These are phyloP conservation scores for Nemapogon koenigi DNA, from an alignment of 2,888 invertebrate genomes.

Conservation along the genomic window DNA sequence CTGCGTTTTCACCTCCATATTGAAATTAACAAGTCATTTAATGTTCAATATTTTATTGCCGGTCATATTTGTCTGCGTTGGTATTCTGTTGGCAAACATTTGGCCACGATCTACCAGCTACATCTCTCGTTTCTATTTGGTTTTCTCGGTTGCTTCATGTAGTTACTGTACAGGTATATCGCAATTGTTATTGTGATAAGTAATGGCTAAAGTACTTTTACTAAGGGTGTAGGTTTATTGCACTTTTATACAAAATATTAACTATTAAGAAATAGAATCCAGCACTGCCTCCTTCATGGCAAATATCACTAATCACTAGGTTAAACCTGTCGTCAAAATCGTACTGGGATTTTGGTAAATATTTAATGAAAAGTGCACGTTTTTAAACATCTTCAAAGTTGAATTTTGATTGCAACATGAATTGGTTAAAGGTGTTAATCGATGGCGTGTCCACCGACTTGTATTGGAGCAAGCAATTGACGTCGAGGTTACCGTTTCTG, in stretches of 20 bases:
- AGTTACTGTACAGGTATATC: background rate
- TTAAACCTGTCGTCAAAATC: no score
- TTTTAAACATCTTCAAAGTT: no score
- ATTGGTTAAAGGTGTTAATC: conserved; percentile 43
- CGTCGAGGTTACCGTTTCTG: conserved; percentile 37
- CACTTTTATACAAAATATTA: no score
- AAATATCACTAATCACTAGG: no score
- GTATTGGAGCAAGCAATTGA: conserved; percentile 26
- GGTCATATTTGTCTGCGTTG: conserved; percentile 39
- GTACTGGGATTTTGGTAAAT: no score
- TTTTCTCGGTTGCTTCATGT: conserved; percentile 30
- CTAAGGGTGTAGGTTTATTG: no score
- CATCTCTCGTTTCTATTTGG: conserved; percentile 64
- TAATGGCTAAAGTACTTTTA: no score
- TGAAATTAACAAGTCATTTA: conserved; percentile 39
- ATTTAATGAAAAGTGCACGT: no score
- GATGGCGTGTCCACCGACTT: conserved; percentile 41
- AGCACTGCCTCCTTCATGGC: no score
- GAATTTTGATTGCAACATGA: conserved; percentile 20
- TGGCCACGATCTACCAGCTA: background rate
- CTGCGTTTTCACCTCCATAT: conserved; percentile 33
- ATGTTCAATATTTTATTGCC: conserved; percentile 58
- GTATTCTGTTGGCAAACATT: conserved; percentile 41
- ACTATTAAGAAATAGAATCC: no score
- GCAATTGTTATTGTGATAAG: no score